Evolutionary conservation across 2,888 invertebrate species (phyloP), one percentile per base, ranked within the genome.

Genomic region (Horisme vitalbata): DNA sequence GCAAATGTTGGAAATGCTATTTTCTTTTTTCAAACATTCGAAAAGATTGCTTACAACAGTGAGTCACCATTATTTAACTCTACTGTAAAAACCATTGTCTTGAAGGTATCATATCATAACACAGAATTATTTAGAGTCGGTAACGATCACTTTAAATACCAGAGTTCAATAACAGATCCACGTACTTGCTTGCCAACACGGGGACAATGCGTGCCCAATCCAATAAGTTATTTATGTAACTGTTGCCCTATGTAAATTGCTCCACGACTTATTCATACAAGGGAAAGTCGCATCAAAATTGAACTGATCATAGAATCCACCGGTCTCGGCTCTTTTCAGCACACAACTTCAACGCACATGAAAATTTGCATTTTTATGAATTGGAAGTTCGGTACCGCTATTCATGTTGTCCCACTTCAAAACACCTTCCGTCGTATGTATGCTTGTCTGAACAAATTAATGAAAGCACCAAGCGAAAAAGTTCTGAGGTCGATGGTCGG

Each of bases 211-310:
- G 68, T 72, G 67, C 70, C 68, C 62, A 44, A 63, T 18, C 1
- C 18, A 18, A 20, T 32, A 10, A 23, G 4, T 23, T 13, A 58
- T 61, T 68, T 71, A 74, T 75, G 74, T 73, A 71, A 62, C 69
- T 69, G 69, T 64, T 72, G 71, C 58, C 63, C 62, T 65, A 72
- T 71, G 69, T 69, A 72, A 80, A 80, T 78, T 60, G 57, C 55
- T 14, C 24, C n/a, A n/a, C 8, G 35, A 15, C 24, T 23, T 15
- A 14, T 8, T 18, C 28, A 3, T 6, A 10, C 9, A 13, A 21
- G 28, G 18, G 10, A 28, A 13, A 6, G 37, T 28, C 10, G 15
- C 28, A 27, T 23, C 18, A 5, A 18, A 18, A 18, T 18, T 18
- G 18, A n/a, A 18, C 18, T 4, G 2, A 18, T 18, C 6, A 18